A percentile compares a stretch with the other conserved stretches of the same genome.
Evolutionary conservation across 2,113 vertebrate species (phyloP).

Genomic region (Sebastes fasciatus): DNA sequence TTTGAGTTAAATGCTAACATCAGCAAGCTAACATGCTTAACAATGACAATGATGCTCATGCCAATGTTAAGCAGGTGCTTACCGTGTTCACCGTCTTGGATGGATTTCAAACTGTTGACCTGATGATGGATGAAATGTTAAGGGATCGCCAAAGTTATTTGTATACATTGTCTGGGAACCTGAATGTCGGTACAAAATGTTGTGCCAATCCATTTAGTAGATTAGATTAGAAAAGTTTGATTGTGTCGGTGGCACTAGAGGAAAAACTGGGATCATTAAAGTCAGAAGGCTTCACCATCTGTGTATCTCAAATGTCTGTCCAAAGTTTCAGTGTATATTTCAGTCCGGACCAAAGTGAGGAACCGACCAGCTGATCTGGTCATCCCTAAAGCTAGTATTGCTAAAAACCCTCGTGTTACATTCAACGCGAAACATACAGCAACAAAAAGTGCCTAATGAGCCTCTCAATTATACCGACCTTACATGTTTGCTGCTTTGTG

Average conservation of each 20-base stretch:
- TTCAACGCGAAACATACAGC: neutral
- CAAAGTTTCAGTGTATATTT: neutral
- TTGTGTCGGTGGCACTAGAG: neutral
- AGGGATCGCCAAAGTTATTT: too few relatives aligned
- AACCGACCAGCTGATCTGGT: too few relatives aligned
- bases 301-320: neutral
- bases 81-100: too few relatives aligned
- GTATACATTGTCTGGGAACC: neutral
- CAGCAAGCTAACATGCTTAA: too few relatives aligned
- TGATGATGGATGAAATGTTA: too few relatives aligned
- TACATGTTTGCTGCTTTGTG: conserved; percentile 14
- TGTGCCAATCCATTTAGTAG: neutral
- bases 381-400: neutral
- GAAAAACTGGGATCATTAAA: neutral
- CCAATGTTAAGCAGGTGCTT: too few relatives aligned
- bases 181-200: neutral
- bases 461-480: conserved; percentile 6
- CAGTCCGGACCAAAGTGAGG: too few relatives aligned
- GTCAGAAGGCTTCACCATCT: neutral
- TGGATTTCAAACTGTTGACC: too few relatives aligned
- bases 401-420: neutral
- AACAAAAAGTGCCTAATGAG: neutral
- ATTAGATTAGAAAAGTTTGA: too few relatives aligned
- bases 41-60: too few relatives aligned
- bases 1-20: too few relatives aligned